Percentiles rank a stretch among this genome's conserved stretches.
phyloP scores from a whole-genome alignment of 2,113 vertebrate species.

The Hemibagrus wyckioides region DNA sequence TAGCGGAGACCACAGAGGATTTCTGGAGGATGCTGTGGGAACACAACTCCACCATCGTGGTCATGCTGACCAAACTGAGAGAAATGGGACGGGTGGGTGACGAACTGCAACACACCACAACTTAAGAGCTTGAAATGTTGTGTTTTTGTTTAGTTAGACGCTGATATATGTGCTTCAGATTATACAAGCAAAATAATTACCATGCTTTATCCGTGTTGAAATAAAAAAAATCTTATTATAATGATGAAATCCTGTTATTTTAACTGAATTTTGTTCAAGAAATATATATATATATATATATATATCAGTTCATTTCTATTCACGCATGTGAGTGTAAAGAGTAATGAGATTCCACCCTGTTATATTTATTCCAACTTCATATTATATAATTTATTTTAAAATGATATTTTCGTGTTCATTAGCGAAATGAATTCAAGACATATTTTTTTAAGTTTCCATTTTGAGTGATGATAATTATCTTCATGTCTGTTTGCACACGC shows the following conservation, averaged over 20 bases:
- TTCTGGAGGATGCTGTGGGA: conserved; percentile 83
- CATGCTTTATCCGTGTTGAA: neutral
- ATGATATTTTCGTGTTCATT: neutral
- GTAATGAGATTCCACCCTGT: neutral
- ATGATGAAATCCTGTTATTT: neutral
- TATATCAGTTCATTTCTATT: neutral
- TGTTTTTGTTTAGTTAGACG: neutral
- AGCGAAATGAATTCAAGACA: neutral
- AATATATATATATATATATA: neutral
- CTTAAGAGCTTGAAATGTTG: neutral
- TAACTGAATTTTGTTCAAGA: neutral
- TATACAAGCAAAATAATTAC: neutral
- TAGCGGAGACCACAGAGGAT: conserved; percentile 79
- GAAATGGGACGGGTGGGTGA: conserved; percentile 76
- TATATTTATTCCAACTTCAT: neutral
- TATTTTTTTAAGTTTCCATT: neutral
- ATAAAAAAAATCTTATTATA: neutral
- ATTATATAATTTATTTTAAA: too few species aligned
- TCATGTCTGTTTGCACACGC: conserved; percentile 20
- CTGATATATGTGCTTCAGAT: neutral
- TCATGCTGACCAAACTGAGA: conserved; percentile 79
- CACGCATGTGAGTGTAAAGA: neutral
- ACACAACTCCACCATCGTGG: conserved; percentile 80
- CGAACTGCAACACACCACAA: neutral
- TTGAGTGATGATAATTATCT: neutral